Base-by-base conservation (phyloP, 2,113 vertebrate genomes). In the Nematolebias whitei region DNA sequence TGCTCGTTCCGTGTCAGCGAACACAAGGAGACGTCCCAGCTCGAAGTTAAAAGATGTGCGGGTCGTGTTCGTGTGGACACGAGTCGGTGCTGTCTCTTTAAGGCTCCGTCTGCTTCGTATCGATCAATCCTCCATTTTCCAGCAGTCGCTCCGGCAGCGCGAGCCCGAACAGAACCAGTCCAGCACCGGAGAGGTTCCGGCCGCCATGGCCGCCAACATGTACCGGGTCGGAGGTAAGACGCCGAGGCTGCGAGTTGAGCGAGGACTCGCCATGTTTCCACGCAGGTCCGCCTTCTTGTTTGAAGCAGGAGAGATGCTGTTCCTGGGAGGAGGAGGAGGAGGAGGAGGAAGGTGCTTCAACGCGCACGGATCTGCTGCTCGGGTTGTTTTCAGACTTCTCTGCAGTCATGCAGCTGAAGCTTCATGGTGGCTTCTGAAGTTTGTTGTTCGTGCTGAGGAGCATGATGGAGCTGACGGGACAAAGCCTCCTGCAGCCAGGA, bases 61-160 rank as follows among this genome's bases (percentile, higher is more conserved):
- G n/a, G n/a, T n/a, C n/a, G n/a, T n/a, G n/a, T n/a, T n/a, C n/a
- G n/a, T n/a, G n/a, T n/a, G n/a, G n/a, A n/a, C n/a, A n/a, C n/a
- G n/a, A n/a, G n/a, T n/a, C n/a, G n/a, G 78, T 4, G 79, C 93
- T 93, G 92, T 94, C 93, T 85, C 93, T 94, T 94, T 94, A 94
- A 94, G 91, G 68, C 52, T 60, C 56, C 79, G 68, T 89, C 89
- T 83, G 88, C 85, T 90, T 92, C 91, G 91, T 92, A 92, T 94
- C 89, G 93, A 94, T 94, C 93, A 87, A 93, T 89, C 93, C 93
- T 85, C 93, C 93, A 94, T 94, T 94, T 94, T 94, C 93, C 92
- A 93, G 89, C 91, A 90, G 91, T 91, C 75, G 87, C 92, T 87
- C 80, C 90, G 82, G 87, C 87, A 64, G 69, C 82, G 47, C 20